phyloP scores from a whole-genome alignment of 2,113 vertebrate genomes.

The Sisor rabdophorus region DNA sequence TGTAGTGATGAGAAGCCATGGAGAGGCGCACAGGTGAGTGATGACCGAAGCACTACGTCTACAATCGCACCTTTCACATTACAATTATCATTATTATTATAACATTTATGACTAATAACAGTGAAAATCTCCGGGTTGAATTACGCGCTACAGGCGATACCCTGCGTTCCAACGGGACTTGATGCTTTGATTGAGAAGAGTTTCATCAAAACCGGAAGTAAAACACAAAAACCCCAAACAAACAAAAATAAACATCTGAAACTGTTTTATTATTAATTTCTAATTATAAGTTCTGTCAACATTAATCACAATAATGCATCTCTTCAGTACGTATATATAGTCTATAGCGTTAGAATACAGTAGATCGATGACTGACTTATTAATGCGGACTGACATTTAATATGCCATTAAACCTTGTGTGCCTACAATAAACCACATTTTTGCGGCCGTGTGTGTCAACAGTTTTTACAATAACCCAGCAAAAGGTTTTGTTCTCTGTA shows the following conservation, averaged over 20 bases:
- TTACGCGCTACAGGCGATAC: background rate
- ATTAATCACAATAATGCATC: background rate
- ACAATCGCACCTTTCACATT: background rate
- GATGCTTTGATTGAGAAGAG: background rate
- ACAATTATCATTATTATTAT: background rate
- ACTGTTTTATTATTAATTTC: background rate
- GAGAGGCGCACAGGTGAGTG: slow-evolving; percentile 35
- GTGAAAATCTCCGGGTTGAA: background rate
- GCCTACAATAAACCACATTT: background rate
- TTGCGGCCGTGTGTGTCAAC: no score
- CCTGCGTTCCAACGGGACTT: background rate
- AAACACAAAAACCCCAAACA: no score
- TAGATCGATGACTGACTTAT: background rate
- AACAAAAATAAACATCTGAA: background rate
- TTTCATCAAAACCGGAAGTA: background rate
- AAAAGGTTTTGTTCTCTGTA: background rate
- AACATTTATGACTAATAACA: background rate
- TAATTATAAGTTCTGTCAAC: background rate
- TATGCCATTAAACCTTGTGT: background rate
- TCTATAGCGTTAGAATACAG: no score
- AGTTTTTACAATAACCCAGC: background rate
- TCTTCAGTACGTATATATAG: background rate
- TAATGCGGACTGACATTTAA: background rate
- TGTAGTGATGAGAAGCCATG: slow-evolving; percentile 10
- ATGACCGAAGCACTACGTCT: background rate